A percentile compares a stretch with the other conserved stretches of the same genome.
phyloP scores from a whole-genome alignment of 2,113 vertebrate species.

The Cercocebus atys region DNA sequence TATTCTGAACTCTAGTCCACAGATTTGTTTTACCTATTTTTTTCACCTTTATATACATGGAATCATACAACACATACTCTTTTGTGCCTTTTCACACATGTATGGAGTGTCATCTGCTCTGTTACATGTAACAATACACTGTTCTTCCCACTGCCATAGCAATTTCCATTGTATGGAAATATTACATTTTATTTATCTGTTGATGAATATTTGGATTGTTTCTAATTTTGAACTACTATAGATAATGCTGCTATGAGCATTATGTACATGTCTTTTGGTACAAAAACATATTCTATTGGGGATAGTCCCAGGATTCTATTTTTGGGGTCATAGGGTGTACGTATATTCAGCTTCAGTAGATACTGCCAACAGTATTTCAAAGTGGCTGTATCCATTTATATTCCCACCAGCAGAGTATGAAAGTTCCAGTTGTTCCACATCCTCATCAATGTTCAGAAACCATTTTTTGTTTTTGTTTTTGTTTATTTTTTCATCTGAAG shows the following conservation, averaged over 20 bases:
- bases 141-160: not conserved
- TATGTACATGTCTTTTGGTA: not conserved
- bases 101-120: not conserved
- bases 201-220: not conserved
- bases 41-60: not conserved
- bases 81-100: not conserved
- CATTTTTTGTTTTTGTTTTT: not conserved
- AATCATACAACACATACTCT: not conserved
- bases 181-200: not conserved
- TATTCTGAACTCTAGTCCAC: not conserved
- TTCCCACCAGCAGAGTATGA: not conserved
- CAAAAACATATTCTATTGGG: not conserved
- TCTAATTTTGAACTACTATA: not conserved
- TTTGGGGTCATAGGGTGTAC: not conserved
- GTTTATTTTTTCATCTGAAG: slow-evolving; percentile 13
- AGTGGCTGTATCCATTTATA: slow-evolving; percentile 3
- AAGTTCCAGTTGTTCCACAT: not conserved
- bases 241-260: not conserved
- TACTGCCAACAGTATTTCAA: not conserved
- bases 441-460: not conserved
- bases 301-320: not conserved
- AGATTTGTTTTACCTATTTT: not conserved
- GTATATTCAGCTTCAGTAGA: not conserved
- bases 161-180: not conserved
- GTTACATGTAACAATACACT: not conserved